Evolutionary conservation across 2,888 invertebrate species (phyloP), one percentile per base, ranked within the genome.

Genomic region (Dermolepida albohirtum): DNA sequence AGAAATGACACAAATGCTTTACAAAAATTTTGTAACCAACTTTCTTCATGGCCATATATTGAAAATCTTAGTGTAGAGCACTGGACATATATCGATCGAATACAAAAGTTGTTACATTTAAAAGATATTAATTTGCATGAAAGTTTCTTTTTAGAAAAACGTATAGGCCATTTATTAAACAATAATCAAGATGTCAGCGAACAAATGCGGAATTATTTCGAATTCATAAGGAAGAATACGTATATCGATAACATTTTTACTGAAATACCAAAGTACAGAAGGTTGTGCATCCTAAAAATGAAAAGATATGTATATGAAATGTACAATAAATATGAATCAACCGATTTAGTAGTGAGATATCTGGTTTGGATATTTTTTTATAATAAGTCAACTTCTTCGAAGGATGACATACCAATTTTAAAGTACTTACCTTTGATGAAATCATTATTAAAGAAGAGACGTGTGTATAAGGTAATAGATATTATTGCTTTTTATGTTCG

Each of bases 61-160:
- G 43, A 41, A 41, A 29, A 14, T 16, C 62, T 67, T 5, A 50
- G 52, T 17, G 27, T 10, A 29, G 51, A 51, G 22, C 67, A 67
- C 12, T 67, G 67, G 67, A 43, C 14, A 10, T 22, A 6, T 16
- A 51, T 67, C 12, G 16, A 52, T 64, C 27, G 27, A 10, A 43
- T 57, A 5, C 11, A 29, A 27, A 64, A 52, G 41, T 40, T 64
- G 16, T 41, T 52, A 64, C 51, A 7, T 41, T 12, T 41, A n/a
- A 39, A 51, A 50, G 39, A 27, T n/a, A 40, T 14, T 7, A 5
- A 11, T 16, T n/a, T 16, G n/a, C 0, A 10, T 41, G 41, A 27
- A 16, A 8, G 6, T 14, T 12, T 40, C 40, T 12, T 12, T 6
- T 51, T 64, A 12, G 27, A 22, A 12, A 43, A 52, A 52, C 40